A percentile compares a stretch with the other conserved stretches of the same genome.
Conservation (phyloP, 1,140 invertebrate genomes). For the Latrodectus geometricus region DNA sequence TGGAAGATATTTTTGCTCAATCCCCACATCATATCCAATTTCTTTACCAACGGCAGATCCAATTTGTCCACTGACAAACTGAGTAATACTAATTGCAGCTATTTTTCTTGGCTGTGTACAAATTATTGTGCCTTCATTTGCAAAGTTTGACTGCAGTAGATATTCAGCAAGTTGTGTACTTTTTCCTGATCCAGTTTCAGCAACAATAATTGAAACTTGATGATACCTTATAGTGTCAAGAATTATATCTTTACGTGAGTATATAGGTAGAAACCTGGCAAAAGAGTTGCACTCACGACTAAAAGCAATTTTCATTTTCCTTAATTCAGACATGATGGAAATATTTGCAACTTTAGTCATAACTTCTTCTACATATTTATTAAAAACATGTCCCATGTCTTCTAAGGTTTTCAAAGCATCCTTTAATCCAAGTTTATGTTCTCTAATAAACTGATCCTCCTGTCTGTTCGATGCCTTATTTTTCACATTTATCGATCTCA, state of each 20-base stretch:
- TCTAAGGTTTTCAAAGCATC: background rate
- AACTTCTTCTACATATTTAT: background rate
- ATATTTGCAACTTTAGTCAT: background rate
- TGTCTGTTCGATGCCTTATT: background rate
- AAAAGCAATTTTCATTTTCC: slow-evolving; percentile 24
- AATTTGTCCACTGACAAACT: slow-evolving; percentile 91
- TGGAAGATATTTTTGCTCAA: slow-evolving; percentile 90
- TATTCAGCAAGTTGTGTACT: slow-evolving; percentile 96
- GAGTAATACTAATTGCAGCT: slow-evolving; percentile 92
- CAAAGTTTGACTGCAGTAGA: slow-evolving; percentile 83
- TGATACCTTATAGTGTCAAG: slow-evolving; percentile 78
- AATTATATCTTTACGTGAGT: slow-evolving; percentile 81
- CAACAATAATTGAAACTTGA: slow-evolving; percentile 77
- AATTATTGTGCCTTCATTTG: slow-evolving; percentile 80
- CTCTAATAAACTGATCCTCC: background rate
- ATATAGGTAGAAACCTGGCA: slow-evolving; percentile 87
- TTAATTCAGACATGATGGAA: background rate
- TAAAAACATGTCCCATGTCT: slow-evolving; percentile 7
- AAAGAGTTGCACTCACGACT: slow-evolving; percentile 64
- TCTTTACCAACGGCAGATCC: slow-evolving; percentile 81
- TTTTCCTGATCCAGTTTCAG: slow-evolving; percentile 96
- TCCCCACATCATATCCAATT: slow-evolving; percentile 97
- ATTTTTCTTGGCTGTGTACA: slow-evolving; percentile 96
- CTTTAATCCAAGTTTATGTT: background rate
- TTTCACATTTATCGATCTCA: background rate